Evolutionary conservation across 2,113 vertebrate genomes (phyloP), one percentile per base, ranked within the genome.

Genomic region (Tenebrosternarchus preto): DNA sequence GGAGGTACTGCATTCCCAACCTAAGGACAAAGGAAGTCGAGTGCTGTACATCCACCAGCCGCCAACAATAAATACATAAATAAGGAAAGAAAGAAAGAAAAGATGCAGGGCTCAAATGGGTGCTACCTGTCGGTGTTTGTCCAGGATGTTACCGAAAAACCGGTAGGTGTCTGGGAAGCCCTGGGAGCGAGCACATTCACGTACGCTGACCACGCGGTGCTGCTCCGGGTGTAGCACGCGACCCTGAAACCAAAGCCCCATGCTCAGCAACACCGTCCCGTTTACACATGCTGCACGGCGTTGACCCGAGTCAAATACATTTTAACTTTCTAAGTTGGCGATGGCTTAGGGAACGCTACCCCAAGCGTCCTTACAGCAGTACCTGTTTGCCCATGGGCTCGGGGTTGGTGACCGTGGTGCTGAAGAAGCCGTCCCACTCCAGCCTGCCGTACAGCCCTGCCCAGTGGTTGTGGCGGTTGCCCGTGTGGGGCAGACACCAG

Each of bases 301-400:
- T 50, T 50, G 15, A 50, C 43, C 43, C 6, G 6, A 36, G 33
- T 36, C 33, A 36, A 6, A 4, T 6, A 36, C 6, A 36, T 36
- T 36, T 36, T n/a, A n/a, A n/a, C n/a, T n/a, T n/a, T n/a, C n/a
- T n/a, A n/a, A n/a, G n/a, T n/a, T n/a, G n/a, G n/a, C n/a, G n/a
- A n/a, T n/a, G n/a, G n/a, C n/a, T n/a, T n/a, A n/a, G n/a, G n/a
- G n/a, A n/a, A n/a, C n/a, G n/a, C n/a, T n/a, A n/a, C n/a, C 2
- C 85, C 33, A 36, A 36, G 33, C n/a, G n/a, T n/a, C n/a, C n/a
- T n/a, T n/a, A n/a, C n/a, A n/a, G n/a, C n/a, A n/a, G 31, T 73
- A 98, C 97, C 96, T 98, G 97, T 88, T 99, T 99, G 89, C 97
- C 97, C 97, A 98, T 99, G 25, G 96, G 97, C 86, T 99, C 97